Base-by-base conservation (phyloP, 2,888 invertebrate species). In the Odontocerum albicorne region DNA sequence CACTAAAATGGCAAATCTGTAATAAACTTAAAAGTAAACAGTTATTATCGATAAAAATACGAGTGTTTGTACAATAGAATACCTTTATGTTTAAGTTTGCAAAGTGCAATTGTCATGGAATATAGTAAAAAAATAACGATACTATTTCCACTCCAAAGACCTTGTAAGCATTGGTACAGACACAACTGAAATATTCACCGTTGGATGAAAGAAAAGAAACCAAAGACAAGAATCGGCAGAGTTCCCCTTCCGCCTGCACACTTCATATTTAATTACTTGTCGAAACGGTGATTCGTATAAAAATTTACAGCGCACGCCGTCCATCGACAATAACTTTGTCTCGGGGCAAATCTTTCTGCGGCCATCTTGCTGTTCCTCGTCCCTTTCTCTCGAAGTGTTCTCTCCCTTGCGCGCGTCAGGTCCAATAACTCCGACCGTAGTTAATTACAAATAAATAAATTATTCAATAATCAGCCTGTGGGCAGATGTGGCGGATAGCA, bases 401-500 rank as follows among this genome's bases (percentile, higher is more conserved):
- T 76, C 75, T 75, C 72, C 70, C 49, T 47, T 64, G 60, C 60
- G 62, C 46, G 55, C 55, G 22, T 39, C 45, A 8, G 40, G 58
- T 67, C 63, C 58, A 73, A 74, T 77, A 77, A 78, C 76, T 77
- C 72, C 71, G 66, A 68, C 55, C 68, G 39, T 64, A 69, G 70
- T 77, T 77, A 77, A 78, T 78, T 77, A 77, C 77, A 77, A 77
- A 78, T 77, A 77, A 77, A 77, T 77, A 77, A 77, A 77, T 78
- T 77, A 78, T 77, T 77, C 77, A 77, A 77, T 74, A 58, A 60
- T 58, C 60, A 49, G 49, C 60, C 60, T 33, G 75, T 74, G 74
- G 74, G 72, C 71, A 73, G 56, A 51, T 50, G 42, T 16, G 35
- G 43, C 35, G 27, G 43, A 49, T 49, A 39, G 50, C 55, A 50